Evolutionary conservation across 2,797 vertebrate genomes (phyloP).

Genomic region (Poecilia wingei): DNA sequence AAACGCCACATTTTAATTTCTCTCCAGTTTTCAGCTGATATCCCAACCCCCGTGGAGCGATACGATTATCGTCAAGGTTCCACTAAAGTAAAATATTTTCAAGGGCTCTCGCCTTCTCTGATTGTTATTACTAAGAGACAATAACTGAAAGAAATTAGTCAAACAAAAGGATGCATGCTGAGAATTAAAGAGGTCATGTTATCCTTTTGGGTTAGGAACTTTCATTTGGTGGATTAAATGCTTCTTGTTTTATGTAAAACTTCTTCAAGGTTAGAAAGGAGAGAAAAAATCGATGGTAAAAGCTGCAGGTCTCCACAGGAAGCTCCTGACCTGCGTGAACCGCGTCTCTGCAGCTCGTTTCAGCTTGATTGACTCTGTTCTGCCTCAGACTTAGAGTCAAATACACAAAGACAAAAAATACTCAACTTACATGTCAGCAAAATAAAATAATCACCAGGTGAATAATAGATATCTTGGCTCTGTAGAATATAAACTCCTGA

Average conservation of each 20-base stretch:
- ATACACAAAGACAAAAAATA: background rate
- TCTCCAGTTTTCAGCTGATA: background rate
- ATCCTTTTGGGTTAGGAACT: background rate
- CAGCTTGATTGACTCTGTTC: background rate
- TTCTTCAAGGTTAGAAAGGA: background rate
- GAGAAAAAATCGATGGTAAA: background rate
- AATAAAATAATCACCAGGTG: background rate
- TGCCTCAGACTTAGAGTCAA: background rate
- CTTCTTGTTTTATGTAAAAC: background rate
- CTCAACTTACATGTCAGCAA: background rate
- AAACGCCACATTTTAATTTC: background rate
- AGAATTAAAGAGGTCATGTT: background rate
- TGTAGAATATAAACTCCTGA: background rate
- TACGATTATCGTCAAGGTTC: background rate
- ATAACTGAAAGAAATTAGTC: background rate
- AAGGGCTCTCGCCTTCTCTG: background rate
- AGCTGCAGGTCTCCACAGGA: background rate
- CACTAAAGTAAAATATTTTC: background rate
- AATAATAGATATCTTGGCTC: background rate
- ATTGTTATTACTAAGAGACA: background rate
- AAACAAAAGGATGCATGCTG: background rate
- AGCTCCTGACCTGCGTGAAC: background rate
- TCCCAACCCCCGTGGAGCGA: background rate
- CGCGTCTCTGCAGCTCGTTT: background rate
- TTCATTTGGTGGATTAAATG: conserved; percentile 5